These are phyloP conservation scores for Chymomyza fuscimana DNA, from an alignment of 2,888 invertebrate species.

Conservation along the genomic window DNA sequence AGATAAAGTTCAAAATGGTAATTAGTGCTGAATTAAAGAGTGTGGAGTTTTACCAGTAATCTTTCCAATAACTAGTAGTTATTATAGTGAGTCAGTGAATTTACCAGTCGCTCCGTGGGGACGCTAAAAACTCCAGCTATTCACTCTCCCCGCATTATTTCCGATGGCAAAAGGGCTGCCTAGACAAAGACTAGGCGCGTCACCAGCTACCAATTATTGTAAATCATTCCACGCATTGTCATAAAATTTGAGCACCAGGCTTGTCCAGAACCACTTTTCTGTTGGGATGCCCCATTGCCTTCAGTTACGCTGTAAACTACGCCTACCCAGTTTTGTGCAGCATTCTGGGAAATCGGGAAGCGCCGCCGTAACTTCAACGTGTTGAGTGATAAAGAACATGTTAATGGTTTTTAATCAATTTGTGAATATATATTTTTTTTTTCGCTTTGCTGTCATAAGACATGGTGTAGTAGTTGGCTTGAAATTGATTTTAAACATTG, in stretches of 20 bases:
- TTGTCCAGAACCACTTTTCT: constrained; percentile 19
- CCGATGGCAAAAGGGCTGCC: neutral
- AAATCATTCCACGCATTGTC: constrained; percentile 45
- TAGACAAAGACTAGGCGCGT: neutral
- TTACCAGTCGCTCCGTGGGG: too few relatives aligned
- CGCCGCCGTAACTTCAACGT: constrained; percentile 25
- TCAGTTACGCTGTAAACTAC: neutral
- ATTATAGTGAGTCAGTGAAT: too few relatives aligned
- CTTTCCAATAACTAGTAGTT: too few relatives aligned
- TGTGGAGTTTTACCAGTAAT: too few relatives aligned
- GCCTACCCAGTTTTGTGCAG: neutral
- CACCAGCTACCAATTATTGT: neutral
- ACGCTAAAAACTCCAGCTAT: too few relatives aligned
- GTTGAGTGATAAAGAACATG: constrained; percentile 70
- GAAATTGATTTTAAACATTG: constrained; percentile 46
- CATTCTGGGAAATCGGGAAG: neutral
- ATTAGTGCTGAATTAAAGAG: too few relatives aligned
- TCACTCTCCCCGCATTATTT: too few relatives aligned
- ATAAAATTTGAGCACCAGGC: constrained; percentile 59
- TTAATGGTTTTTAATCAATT: constrained; percentile 71
- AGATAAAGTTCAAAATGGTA: too few relatives aligned
- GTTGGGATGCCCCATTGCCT: constrained; percentile 24
- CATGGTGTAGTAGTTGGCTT: constrained; percentile 22
- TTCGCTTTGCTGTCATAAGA: constrained; percentile 39
- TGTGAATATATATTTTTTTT: constrained; percentile 39